Percentiles rank a stretch among this genome's conserved stretches.
These are phyloP conservation scores for Eristalis tenax DNA, from an alignment of 2,888 invertebrate species.

Conservation along the genomic window DNA sequence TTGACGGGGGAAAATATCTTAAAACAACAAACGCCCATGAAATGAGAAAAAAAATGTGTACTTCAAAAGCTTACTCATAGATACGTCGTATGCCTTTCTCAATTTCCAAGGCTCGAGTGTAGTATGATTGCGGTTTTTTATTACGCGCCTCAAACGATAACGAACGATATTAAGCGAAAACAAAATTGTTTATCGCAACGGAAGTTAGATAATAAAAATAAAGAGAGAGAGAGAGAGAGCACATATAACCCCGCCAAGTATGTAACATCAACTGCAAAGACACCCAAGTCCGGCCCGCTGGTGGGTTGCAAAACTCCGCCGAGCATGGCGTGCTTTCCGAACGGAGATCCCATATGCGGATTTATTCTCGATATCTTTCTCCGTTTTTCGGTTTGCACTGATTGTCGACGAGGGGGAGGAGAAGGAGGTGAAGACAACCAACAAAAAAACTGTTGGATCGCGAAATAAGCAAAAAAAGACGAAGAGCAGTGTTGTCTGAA, in stretches of 20 bases:
- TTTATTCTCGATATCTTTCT: background rate
- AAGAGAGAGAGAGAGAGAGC: background rate
- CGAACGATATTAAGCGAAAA: slow-evolving; percentile 31
- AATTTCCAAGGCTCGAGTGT: slow-evolving; percentile 47
- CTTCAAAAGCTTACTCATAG: slow-evolving; percentile 18
- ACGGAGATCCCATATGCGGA: background rate
- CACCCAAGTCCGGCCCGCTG: slow-evolving; percentile 22
- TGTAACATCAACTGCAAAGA: slow-evolving; percentile 19
- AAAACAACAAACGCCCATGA: background rate
- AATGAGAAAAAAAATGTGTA: background rate
- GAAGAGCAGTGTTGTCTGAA: background rate
- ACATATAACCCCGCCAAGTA: slow-evolving; percentile 26
- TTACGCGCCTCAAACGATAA: slow-evolving; percentile 44
- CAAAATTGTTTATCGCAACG: slow-evolving; percentile 53
- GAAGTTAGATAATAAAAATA: slow-evolving; percentile 59
- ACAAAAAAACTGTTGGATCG: background rate
- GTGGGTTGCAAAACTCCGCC: slow-evolving; percentile 43
- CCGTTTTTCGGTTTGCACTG: background rate
- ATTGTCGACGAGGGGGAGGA: background rate
- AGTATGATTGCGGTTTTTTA: slow-evolving; percentile 48
- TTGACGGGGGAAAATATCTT: background rate
- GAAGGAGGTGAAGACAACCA: background rate
- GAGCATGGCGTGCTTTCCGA: slow-evolving; percentile 12
- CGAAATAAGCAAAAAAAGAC: background rate
- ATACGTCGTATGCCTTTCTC: slow-evolving; percentile 24